Conservation (phyloP, 2,797 vertebrate species). For the Pempheris klunzingeri region DNA sequence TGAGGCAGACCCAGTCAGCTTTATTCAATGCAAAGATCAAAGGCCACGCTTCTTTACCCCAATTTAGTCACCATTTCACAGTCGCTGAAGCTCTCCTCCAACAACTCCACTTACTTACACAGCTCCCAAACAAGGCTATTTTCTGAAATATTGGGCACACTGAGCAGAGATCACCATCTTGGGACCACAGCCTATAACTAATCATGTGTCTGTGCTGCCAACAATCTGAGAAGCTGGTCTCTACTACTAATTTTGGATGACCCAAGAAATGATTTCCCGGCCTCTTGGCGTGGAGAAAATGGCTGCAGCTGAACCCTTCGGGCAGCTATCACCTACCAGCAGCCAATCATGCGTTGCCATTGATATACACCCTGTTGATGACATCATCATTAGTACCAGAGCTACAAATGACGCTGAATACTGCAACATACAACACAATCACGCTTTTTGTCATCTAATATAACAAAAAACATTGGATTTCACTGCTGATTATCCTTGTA, state of each 20-base stretch:
- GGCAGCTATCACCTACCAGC: conserved; percentile 7
- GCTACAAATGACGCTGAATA: not conserved
- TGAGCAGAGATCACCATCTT: conserved; percentile 21
- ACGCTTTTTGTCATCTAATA: not conserved
- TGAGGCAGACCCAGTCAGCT: conserved; percentile 67
- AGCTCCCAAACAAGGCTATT: conserved; percentile 47
- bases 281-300: conserved; percentile 11
- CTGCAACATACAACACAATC: not conserved
- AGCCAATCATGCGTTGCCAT: conserved; percentile 7
- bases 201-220: conserved; percentile 30
- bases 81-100: conserved; percentile 42
- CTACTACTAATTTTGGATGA: conserved; percentile 28
- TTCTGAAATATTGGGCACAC: conserved; percentile 39
- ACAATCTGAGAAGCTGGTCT: conserved; percentile 15
- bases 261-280: not conserved
- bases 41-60: conserved; percentile 70
- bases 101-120: conserved; percentile 34
- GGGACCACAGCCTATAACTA: conserved; percentile 30
- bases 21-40: conserved; percentile 79
- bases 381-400: not conserved
- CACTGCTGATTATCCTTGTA: not conserved
- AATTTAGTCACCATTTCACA: conserved; percentile 77
- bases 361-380: conserved; percentile 12
- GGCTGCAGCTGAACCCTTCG: conserved; percentile 26
- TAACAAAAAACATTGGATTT: not conserved